Conservation (phyloP, 2,888 invertebrate species). For the Microplitis manilae region DNA sequence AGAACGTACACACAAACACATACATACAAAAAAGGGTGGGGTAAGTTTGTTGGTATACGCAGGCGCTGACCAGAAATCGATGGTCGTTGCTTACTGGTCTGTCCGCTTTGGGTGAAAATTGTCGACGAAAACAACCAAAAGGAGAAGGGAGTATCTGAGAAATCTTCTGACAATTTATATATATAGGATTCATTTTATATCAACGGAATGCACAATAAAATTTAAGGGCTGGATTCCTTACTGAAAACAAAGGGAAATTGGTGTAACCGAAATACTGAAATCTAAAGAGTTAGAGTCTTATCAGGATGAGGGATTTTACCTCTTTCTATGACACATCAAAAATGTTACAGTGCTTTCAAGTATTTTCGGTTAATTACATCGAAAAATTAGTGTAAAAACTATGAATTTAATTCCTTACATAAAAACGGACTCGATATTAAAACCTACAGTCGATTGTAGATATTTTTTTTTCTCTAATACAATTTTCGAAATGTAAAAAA, state of each 20-base stretch:
- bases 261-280: neutral
- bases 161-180: neutral
- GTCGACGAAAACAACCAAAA: slow-evolving; percentile 40
- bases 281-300: neutral
- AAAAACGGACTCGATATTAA: neutral
- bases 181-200: neutral
- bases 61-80: slow-evolving; percentile 46
- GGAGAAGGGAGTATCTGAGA: slow-evolving; percentile 23
- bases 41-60: slow-evolving; percentile 9
- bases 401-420: neutral
- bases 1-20: slow-evolving; percentile 31
- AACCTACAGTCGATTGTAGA: neutral
- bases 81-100: slow-evolving; percentile 57
- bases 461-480: neutral
- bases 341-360: neutral
- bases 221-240: slow-evolving; percentile 6
- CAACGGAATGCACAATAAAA: neutral
- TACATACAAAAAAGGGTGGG: slow-evolving; percentile 39
- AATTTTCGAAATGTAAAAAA: neutral
- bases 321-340: neutral
- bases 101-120: slow-evolving; percentile 43
- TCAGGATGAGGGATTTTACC: neutral
- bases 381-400: neutral
- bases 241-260: neutral
- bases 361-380: neutral